Conservation (phyloP, 2,888 invertebrate species). For the Frankliniella fusca region DNA sequence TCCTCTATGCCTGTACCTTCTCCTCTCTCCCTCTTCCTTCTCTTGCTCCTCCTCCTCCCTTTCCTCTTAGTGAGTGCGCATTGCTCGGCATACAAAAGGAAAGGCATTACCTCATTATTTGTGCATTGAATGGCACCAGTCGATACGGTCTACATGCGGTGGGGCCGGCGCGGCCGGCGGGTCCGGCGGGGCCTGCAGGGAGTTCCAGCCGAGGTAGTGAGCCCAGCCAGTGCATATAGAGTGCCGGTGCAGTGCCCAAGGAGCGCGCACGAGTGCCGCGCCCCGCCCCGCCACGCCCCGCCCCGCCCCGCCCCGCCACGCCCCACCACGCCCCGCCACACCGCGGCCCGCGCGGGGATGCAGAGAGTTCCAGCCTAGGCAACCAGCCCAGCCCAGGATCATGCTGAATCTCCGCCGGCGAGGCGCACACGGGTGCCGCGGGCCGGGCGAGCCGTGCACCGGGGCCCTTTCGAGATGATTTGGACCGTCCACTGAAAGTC, state of each 20-base stretch:
- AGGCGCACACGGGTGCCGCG: no score
- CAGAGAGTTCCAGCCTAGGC: no score
- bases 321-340: no score
- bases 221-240: background rate
- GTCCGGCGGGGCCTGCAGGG: background rate
- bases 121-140: constrained; percentile 1
- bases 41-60: background rate
- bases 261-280: background rate
- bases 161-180: background rate
- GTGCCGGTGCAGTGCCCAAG: background rate
- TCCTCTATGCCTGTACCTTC: background rate
- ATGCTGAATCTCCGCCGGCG: no score
- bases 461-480: no score
- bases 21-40: background rate
- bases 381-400: no score
- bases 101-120: constrained; percentile 5
- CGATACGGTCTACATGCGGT: background rate
- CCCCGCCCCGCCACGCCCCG: no score
- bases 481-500: no score
- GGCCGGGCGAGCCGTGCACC: no score
- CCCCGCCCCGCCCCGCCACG: no score
- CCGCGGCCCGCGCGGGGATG: no score
- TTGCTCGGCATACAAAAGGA: background rate
- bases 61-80: background rate
- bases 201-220: background rate